These are phyloP conservation scores for Brachystomella parvula DNA, from an alignment of 1,140 invertebrate species.

Conservation along the genomic window DNA sequence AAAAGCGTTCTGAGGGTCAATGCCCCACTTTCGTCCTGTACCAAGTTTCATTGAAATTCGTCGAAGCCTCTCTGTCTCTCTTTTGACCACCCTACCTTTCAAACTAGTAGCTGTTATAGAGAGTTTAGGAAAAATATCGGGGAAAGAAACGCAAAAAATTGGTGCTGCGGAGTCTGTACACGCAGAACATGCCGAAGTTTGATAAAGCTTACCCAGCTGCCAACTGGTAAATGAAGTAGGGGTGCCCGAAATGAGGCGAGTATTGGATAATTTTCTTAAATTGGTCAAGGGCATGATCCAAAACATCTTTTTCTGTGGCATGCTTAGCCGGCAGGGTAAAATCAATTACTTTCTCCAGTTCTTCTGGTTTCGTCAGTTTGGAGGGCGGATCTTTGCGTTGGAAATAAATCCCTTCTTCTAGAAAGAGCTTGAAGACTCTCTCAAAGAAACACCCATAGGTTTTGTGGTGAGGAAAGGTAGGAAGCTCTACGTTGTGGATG, in stretches of 20 bases:
- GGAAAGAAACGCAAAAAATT: no score
- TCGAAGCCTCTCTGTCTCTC: no score
- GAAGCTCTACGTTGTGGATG: not conserved
- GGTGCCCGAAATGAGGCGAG: constrained; percentile 10
- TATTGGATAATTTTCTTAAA: not conserved
- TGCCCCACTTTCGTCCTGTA: no score
- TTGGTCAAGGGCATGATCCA: not conserved
- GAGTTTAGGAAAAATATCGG: no score
- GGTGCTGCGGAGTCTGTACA: no score
- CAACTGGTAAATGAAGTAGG: constrained; percentile 13
- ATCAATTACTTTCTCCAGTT: constrained; percentile 14
- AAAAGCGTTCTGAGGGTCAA: no score
- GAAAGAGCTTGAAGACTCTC: not conserved
- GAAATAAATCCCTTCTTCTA: constrained; percentile 7
- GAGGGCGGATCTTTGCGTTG: not conserved
- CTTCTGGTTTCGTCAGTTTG: constrained; percentile 3
- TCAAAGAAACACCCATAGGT: not conserved
- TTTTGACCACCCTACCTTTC: no score
- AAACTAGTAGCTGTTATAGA: no score
- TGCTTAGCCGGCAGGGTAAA: not conserved
- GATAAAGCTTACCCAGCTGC: constrained; percentile 5
- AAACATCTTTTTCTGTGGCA: not conserved
- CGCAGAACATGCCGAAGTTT: no score
- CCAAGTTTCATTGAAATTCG: no score
- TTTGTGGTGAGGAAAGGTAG: not conserved